phyloP scores from a whole-genome alignment of 2,888 invertebrate genomes.

The Lepidonotus clava region DNA sequence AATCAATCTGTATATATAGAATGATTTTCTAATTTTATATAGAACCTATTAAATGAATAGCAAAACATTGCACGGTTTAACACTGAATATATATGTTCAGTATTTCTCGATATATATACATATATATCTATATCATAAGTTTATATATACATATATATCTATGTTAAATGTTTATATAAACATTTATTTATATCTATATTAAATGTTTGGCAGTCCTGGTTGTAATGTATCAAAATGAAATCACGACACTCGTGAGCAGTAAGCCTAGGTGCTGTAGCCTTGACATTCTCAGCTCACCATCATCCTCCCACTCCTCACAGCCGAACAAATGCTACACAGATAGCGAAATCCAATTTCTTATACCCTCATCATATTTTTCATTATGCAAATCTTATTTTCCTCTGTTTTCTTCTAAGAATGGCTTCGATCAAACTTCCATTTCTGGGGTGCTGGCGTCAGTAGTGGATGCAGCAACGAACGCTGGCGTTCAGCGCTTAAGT shows the following conservation, averaged over 20 bases:
- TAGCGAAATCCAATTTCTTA: background rate
- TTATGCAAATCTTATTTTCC: too few relatives aligned
- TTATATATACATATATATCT: too few relatives aligned
- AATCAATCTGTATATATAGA: too few relatives aligned
- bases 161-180: too few relatives aligned
- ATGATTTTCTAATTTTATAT: too few relatives aligned
- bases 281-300: slow-evolving; percentile 4
- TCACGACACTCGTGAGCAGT: background rate
- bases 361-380: background rate
- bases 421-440: background rate
- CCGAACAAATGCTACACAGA: slow-evolving; percentile 1
- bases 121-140: too few relatives aligned
- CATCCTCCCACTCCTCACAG: slow-evolving; percentile 7
- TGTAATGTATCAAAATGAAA: background rate
- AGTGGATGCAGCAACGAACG: background rate
- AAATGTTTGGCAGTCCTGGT: background rate
- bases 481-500: background rate
- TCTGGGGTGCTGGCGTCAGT: background rate
- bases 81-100: background rate
- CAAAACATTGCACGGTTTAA: background rate
- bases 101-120: too few relatives aligned
- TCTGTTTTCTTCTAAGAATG: too few relatives aligned
- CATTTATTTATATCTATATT: background rate
- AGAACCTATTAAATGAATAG: too few relatives aligned
- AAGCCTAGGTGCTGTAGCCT: background rate